phyloP scores from a whole-genome alignment of 2,797 vertebrate genomes.

The Chrosomus eos region DNA sequence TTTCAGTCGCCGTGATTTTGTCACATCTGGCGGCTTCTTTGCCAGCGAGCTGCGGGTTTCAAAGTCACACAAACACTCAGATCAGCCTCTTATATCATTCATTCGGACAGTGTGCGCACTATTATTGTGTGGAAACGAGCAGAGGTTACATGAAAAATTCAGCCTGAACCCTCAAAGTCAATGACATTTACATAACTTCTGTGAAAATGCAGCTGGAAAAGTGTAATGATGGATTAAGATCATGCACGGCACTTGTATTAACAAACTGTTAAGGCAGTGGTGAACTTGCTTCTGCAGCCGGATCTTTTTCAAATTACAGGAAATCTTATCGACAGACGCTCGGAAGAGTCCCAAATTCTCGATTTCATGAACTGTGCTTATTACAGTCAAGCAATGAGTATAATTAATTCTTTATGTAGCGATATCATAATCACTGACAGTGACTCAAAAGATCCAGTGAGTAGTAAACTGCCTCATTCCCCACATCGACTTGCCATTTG shows the following conservation, averaged over 20 bases:
- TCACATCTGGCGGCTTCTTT: conserved; percentile 89
- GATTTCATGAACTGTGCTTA: not conserved
- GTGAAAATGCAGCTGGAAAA: conserved; percentile 30
- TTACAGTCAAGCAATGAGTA: not conserved
- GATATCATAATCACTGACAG: conserved; percentile 1
- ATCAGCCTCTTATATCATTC: conserved; percentile 12
- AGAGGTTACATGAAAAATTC: not conserved
- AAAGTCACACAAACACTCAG: conserved; percentile 24
- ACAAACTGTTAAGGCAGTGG: conserved; percentile 27
- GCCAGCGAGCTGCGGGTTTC: conserved; percentile 77
- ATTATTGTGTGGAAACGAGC: not conserved
- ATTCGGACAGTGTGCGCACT: not conserved
- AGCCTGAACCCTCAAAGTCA: conserved; percentile 19
- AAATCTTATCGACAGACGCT: conserved; percentile 11
- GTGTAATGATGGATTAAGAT: conserved; percentile 47
- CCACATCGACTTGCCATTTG: conserved; percentile 24
- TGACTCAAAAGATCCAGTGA: not conserved
- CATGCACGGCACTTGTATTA: not conserved
- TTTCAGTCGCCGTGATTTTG: conserved; percentile 85
- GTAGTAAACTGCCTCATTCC: not conserved
- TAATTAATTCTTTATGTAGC: not conserved
- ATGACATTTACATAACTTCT: conserved; percentile 38
- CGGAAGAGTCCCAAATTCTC: not conserved
- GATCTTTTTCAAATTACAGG: conserved; percentile 40
- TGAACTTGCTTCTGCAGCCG: conserved; percentile 4